phyloP scores from a whole-genome alignment of 2,113 vertebrate species.

The Cynocephalus volans region DNA sequence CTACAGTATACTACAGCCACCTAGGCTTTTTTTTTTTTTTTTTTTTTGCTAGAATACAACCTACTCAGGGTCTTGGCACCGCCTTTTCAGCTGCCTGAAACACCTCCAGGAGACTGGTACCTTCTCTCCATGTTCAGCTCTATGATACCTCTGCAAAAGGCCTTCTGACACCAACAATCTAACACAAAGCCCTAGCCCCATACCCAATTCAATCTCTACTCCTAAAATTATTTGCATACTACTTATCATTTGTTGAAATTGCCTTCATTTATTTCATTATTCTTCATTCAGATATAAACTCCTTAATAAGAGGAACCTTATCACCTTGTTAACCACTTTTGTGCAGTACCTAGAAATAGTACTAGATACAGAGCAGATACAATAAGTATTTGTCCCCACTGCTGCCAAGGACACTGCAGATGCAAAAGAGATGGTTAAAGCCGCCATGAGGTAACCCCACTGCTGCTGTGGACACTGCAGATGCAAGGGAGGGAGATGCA shows the following conservation, averaged over 20 bases:
- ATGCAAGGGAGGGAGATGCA: no score
- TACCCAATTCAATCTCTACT: neutral
- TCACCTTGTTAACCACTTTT: neutral
- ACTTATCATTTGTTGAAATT: slow-evolving; percentile 46
- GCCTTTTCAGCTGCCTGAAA: neutral
- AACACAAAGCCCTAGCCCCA: neutral
- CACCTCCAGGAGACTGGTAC: neutral
- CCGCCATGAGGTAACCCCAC: no score
- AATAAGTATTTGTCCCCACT: no score
- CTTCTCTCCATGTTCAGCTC: neutral
- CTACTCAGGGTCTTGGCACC: neutral
- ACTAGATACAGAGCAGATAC: no score
- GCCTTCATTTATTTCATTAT: slow-evolving; percentile 19
- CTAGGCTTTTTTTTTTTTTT: neutral
- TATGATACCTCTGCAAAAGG: neutral
- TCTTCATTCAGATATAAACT: slow-evolving; percentile 23
- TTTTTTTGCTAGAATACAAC: neutral
- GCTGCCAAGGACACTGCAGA: no score
- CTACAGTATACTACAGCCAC: neutral
- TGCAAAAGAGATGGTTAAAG: no score
- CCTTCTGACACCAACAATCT: neutral
- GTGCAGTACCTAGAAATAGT: neutral
- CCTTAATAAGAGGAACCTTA: neutral
- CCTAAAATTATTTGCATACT: neutral
- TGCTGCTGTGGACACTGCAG: no score